Evolutionary conservation across 2,113 vertebrate genomes (phyloP).

Genomic region (Zosterops japonicus): DNA sequence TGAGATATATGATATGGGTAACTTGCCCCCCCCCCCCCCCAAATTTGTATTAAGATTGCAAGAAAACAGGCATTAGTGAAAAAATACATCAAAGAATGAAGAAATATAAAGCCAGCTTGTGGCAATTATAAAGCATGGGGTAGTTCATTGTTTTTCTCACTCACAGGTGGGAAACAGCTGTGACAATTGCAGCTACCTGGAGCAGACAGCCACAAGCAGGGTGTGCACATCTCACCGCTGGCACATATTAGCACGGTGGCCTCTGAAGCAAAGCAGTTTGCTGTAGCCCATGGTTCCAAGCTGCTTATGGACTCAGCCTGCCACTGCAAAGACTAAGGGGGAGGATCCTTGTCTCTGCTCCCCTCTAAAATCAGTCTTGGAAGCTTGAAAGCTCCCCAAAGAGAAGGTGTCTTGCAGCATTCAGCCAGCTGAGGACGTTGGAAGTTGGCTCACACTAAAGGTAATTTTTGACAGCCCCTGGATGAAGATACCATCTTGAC

Average conservation of each 20-base stretch:
- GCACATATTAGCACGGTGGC: not conserved
- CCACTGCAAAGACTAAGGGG: not conserved
- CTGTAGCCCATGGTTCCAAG: not conserved
- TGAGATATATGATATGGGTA: not conserved
- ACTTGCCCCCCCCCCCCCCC: not conserved
- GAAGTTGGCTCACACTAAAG: fast-evolving
- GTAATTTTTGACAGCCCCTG: not conserved
- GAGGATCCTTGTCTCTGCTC: not conserved
- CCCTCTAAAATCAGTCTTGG: not conserved
- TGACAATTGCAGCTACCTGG: not conserved
- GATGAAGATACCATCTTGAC: not conserved
- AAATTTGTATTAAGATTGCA: not conserved
- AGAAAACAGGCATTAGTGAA: not conserved
- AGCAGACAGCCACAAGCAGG: not conserved
- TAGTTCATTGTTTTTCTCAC: not conserved
- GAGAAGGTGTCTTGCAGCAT: not conserved
- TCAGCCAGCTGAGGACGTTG: not conserved
- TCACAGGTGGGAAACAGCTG: not conserved
- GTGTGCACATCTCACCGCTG: not conserved
- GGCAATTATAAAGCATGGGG: not conserved
- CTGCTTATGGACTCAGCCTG: not conserved
- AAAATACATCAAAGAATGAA: not conserved
- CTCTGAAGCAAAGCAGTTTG: not conserved
- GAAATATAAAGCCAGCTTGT: not conserved
- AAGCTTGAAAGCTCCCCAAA: not conserved